phyloP scores from a whole-genome alignment of 2,113 vertebrate species.

The Rhinolophus sinicus region DNA sequence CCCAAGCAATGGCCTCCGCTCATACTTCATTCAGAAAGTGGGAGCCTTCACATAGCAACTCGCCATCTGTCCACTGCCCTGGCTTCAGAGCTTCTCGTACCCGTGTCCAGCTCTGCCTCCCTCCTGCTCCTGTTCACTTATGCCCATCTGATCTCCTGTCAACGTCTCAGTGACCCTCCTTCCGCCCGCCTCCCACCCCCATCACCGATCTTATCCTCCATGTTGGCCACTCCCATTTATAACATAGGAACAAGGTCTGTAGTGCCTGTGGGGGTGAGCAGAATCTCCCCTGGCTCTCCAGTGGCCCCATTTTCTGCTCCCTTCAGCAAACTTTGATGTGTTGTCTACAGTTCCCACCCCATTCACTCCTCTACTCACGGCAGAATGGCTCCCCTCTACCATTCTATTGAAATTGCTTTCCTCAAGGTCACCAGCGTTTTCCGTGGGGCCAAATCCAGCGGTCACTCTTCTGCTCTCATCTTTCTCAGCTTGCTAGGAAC shows the following conservation, averaged over 20 bases:
- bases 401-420: background rate
- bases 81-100: accelerated
- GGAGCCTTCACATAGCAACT: background rate
- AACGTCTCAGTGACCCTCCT: background rate
- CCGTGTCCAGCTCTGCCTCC: background rate
- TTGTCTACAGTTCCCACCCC: background rate
- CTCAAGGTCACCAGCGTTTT: background rate
- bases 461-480: background rate
- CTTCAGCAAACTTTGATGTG: background rate
- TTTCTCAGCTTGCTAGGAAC: background rate
- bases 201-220: background rate
- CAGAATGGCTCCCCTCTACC: background rate
- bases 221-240: background rate
- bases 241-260: background rate
- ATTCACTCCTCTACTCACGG: background rate
- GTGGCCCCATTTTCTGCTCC: background rate
- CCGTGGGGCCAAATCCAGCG: background rate
- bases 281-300: background rate
- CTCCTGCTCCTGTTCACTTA: background rate
- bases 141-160: background rate
- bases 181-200: background rate
- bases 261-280: background rate
- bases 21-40: background rate
- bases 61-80: accelerated
- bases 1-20: background rate